Evolutionary conservation across 2,888 invertebrate genomes (phyloP).

Genomic region (Leptopilina drosophilae): DNA sequence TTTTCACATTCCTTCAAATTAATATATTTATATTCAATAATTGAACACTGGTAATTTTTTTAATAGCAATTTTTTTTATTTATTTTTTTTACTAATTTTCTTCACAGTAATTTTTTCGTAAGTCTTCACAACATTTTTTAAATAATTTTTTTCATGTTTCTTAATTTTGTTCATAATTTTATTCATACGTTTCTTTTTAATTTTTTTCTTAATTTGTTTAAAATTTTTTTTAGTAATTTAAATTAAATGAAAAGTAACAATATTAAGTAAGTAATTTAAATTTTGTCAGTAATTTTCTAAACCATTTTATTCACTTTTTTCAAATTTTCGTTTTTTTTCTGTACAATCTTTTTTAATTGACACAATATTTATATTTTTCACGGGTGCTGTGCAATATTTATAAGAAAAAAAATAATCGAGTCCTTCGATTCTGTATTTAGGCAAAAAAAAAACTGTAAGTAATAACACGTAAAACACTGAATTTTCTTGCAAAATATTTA

Average conservation of each 20-base stretch:
- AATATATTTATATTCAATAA: constrained; percentile 11
- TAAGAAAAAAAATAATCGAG: background rate
- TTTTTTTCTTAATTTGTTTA: too few species aligned
- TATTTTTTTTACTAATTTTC: too few species aligned
- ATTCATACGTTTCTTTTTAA: too few species aligned
- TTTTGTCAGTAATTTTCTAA: too few species aligned
- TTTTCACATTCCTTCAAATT: constrained; percentile 35
- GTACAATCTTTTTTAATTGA: background rate
- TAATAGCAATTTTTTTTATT: background rate
- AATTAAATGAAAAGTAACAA: too few species aligned
- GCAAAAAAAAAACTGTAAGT: background rate
- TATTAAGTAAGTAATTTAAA: too few species aligned
- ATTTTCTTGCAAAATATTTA: too few species aligned
- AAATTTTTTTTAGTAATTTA: too few species aligned
- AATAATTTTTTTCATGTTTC: too few species aligned
- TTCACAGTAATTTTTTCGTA: too few species aligned
- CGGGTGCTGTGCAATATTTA: background rate
- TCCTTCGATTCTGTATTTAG: background rate
- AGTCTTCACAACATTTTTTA: too few species aligned
- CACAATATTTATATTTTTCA: constrained; percentile 14
- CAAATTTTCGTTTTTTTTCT: background rate
- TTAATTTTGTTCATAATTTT: too few species aligned
- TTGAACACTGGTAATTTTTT: background rate
- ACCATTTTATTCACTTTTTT: background rate
- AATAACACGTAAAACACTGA: background rate